Evolutionary conservation across 2,797 vertebrate species (phyloP).

Genomic region (Malacoraja senta): DNA sequence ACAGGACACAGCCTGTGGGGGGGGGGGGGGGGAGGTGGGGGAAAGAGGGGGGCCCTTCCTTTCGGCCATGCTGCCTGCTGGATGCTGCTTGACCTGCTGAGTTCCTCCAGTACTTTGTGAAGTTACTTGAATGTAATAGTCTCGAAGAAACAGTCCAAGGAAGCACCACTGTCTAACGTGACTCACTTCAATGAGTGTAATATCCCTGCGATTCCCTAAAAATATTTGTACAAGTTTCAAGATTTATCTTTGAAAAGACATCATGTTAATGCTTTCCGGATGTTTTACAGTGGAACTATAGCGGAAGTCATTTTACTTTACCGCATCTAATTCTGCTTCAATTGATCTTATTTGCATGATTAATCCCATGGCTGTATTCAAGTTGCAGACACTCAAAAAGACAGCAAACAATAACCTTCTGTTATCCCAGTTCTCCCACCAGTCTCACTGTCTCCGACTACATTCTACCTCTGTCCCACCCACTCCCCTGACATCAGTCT

Average conservation of each 20-base stretch:
- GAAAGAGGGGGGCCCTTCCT: too few relatives aligned
- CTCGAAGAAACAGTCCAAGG: not conserved
- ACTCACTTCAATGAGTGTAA: not conserved
- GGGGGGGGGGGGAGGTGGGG: too few relatives aligned
- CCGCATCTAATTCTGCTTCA: not conserved
- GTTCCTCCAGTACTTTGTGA: too few relatives aligned
- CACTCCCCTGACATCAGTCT: too few relatives aligned
- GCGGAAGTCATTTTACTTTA: not conserved
- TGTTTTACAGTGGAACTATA: not conserved
- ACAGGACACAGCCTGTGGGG: too few relatives aligned
- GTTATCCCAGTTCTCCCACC: not conserved
- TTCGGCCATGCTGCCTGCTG: too few relatives aligned
- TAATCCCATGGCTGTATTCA: not conserved
- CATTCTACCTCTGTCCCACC: too few relatives aligned
- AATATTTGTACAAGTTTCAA: not conserved
- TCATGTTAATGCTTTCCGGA: not conserved
- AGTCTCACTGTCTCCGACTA: too few relatives aligned
- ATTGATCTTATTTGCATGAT: not conserved
- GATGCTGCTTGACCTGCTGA: too few relatives aligned
- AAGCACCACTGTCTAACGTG: not conserved
- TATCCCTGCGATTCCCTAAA: not conserved
- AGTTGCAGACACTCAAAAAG: not conserved
- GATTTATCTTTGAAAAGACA: not conserved
- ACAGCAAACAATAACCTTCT: constrained; percentile 21
- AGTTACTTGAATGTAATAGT: not conserved